Conservation (phyloP, 2,888 invertebrate genomes). For the Xestia ashworthii region DNA sequence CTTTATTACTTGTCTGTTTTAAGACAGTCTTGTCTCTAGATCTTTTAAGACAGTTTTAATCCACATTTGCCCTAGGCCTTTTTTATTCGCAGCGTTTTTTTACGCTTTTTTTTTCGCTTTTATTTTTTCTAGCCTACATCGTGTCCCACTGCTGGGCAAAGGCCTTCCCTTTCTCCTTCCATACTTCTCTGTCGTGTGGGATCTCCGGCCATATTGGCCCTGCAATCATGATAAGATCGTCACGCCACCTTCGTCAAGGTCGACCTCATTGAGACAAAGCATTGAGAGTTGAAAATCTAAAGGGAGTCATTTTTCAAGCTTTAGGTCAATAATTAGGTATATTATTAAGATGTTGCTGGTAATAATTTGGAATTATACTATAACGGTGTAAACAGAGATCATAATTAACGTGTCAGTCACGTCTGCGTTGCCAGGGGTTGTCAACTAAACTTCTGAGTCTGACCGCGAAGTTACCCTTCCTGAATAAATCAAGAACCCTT, state of each 20-base stretch:
- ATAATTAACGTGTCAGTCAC: neutral
- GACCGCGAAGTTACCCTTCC: constrained; percentile 8
- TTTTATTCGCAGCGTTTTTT: neutral
- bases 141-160: too few relatives aligned
- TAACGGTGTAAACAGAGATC: neutral
- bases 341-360: neutral
- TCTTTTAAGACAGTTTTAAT: neutral
- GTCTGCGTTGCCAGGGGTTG: neutral
- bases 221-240: too few relatives aligned
- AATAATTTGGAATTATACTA: neutral
- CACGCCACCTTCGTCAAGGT: too few relatives aligned
- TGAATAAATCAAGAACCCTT: constrained; percentile 25
- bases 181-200: too few relatives aligned
- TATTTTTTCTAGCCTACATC: too few relatives aligned
- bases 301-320: neutral
- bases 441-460: constrained; percentile 4
- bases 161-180: too few relatives aligned
- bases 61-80: neutral
- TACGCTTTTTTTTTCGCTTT: neutral
- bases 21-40: neutral
- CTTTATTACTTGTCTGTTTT: too few relatives aligned
- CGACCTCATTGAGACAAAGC: neutral
- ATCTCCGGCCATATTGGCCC: too few relatives aligned
- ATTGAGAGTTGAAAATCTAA: neutral
- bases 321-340: neutral